Conservation (phyloP, 1,140 invertebrate species). For the Elymnias hypermnestra region DNA sequence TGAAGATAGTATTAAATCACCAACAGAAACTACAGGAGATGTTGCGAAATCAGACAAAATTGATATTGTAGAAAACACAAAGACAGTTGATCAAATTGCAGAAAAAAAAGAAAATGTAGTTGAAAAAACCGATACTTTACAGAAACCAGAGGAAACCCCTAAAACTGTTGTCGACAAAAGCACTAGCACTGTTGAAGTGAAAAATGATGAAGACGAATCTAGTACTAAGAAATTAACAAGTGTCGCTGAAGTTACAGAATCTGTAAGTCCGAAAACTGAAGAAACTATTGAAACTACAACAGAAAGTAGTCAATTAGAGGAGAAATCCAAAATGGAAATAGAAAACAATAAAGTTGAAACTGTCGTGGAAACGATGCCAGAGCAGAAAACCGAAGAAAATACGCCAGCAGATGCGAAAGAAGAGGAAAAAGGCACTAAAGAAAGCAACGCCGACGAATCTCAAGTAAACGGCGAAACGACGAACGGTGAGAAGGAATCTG, state of each 20-base stretch:
- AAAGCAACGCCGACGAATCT: slow-evolving; percentile 17
- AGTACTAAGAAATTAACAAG: slow-evolving; percentile 19
- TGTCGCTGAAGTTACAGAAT: slow-evolving; percentile 17
- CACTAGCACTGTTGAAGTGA: slow-evolving; percentile 2
- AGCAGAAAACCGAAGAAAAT: slow-evolving; percentile 12
- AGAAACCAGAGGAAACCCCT: background rate
- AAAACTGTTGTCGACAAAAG: slow-evolving; percentile 7
- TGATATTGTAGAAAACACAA: slow-evolving; percentile 8
- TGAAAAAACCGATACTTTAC: slow-evolving; percentile 1
- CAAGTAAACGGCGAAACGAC: slow-evolving; percentile 49
- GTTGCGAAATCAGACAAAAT: slow-evolving; percentile 16
- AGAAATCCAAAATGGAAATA: slow-evolving; percentile 10
- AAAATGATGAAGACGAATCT: slow-evolving; percentile 17
- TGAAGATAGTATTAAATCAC: slow-evolving; percentile 22
- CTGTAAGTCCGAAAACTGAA: slow-evolving; percentile 21
- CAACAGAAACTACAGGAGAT: slow-evolving; percentile 11
- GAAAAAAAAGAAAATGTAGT: background rate
- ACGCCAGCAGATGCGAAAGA: slow-evolving; percentile 7
- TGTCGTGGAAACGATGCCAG: slow-evolving; percentile 2
- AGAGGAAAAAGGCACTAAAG: slow-evolving; percentile 20
- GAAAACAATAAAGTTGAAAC: slow-evolving; percentile 17
- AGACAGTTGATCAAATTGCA: background rate
- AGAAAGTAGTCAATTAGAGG: slow-evolving; percentile 11
- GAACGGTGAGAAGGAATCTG: slow-evolving; percentile 39
- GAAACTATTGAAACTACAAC: slow-evolving; percentile 20